A percentile compares a stretch with the other conserved stretches of the same genome.
Conservation (phyloP, 92 coral and sea anemone genomes). For the Epizoanthus stellaris region DNA sequence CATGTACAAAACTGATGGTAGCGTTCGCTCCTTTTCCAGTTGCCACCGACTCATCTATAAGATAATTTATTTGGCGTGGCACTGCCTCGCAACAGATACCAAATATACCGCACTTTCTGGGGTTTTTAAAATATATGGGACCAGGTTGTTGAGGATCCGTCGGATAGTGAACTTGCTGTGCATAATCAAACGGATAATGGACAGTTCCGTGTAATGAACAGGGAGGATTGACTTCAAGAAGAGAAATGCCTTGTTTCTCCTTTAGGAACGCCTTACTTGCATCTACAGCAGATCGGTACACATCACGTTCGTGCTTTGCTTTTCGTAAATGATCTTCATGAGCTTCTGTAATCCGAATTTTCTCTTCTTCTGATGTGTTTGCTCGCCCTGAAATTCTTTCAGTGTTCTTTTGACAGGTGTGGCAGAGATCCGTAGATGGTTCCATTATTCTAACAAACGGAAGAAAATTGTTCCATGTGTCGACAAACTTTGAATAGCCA, state of each 20-base stretch:
- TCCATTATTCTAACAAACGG: constrained; percentile 34
- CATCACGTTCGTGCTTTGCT: constrained; percentile 15
- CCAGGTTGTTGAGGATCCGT: constrained; percentile 61
- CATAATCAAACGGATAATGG: constrained; percentile 58
- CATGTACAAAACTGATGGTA: constrained; percentile 45
- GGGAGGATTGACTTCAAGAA: constrained; percentile 9
- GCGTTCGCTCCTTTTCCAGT: constrained; percentile 58
- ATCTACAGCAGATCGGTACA: not conserved
- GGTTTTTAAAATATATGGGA: constrained; percentile 61
- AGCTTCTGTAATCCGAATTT: constrained; percentile 24
- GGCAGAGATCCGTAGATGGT: constrained; percentile 38
- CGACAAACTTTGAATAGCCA: constrained; percentile 32
- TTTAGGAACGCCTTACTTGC: constrained; percentile 6
- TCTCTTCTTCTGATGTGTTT: constrained; percentile 40
- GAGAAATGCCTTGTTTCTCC: not conserved
- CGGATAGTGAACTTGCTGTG: constrained; percentile 47
- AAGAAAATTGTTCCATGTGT: constrained; percentile 30
- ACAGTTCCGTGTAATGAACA: constrained; percentile 33
- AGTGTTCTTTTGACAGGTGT: constrained; percentile 44
- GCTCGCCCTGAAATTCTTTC: constrained; percentile 21
- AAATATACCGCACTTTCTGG: constrained; percentile 55
- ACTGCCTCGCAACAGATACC: constrained; percentile 44
- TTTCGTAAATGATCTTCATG: constrained; percentile 41
- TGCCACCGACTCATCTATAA: constrained; percentile 51
- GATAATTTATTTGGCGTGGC: constrained; percentile 52